phyloP scores from a whole-genome alignment of 2,797 vertebrate species.

The Sebastes vulpes region DNA sequence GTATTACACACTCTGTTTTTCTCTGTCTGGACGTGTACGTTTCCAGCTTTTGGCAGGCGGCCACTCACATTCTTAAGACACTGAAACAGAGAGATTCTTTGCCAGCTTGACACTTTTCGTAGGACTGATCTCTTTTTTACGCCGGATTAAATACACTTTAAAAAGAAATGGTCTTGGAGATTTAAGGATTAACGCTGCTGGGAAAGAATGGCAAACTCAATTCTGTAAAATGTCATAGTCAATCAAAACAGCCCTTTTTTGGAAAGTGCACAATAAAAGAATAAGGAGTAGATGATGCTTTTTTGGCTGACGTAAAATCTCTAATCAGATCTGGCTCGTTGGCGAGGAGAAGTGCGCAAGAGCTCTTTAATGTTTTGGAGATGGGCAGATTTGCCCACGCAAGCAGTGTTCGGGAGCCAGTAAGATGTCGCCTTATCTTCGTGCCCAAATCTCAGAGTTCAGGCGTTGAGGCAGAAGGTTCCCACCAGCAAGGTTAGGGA shows the following conservation, averaged over 20 bases:
- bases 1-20: neutral
- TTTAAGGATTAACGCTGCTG: neutral
- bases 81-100: conserved; percentile 17
- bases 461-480: conserved; percentile 22
- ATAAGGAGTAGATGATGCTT: conserved; percentile 6
- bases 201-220: neutral
- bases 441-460: conserved; percentile 21
- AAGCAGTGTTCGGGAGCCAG: conserved; percentile 16
- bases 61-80: conserved; percentile 21
- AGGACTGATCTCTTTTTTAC: neutral
- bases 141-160: neutral
- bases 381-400: conserved; percentile 40
- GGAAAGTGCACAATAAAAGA: neutral
- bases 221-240: conserved; percentile 2
- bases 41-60: conserved; percentile 43
- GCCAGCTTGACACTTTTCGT: conserved; percentile 4
- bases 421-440: conserved; percentile 41
- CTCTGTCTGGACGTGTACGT: conserved; percentile 29
- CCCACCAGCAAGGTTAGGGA: conserved; percentile 4
- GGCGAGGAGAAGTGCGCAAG: conserved; percentile 33
- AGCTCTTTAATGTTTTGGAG: conserved; percentile 59
- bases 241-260: neutral
- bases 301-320: conserved; percentile 37
- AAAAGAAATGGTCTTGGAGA: neutral
- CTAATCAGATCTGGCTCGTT: conserved; percentile 64